These are phyloP conservation scores for Alentia gelatinosa DNA, from an alignment of 2,888 invertebrate genomes.

Conservation along the genomic window DNA sequence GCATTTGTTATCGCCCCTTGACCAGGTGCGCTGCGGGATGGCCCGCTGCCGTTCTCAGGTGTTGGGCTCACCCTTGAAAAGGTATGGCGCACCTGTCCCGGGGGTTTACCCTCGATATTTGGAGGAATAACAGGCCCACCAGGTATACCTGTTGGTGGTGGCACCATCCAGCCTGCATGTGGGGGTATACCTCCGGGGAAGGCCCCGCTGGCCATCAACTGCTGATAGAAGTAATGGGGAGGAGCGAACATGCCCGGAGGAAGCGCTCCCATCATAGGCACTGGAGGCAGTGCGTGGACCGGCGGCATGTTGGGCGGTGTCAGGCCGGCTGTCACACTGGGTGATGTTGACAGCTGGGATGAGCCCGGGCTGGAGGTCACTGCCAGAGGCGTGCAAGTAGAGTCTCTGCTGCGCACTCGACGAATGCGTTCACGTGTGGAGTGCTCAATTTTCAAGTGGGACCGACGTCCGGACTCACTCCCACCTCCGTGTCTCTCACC, in stretches of 20 bases:
- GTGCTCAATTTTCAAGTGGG: background rate
- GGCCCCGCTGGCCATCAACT: slow-evolving; percentile 35
- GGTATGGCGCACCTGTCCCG: background rate
- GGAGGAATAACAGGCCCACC: background rate
- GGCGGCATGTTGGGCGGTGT: slow-evolving; percentile 2
- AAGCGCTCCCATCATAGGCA: background rate
- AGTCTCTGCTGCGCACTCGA: slow-evolving; percentile 16
- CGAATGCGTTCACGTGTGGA: background rate
- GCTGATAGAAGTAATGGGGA: slow-evolving; percentile 43
- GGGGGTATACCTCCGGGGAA: background rate
- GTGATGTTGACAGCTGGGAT: slow-evolving; percentile 44
- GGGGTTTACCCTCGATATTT: background rate
- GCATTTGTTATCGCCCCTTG: background rate
- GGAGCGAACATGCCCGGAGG: slow-evolving; percentile 36
- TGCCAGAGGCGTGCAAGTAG: slow-evolving; percentile 47
- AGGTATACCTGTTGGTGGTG: background rate
- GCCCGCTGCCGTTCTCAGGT: background rate
- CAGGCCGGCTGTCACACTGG: background rate
- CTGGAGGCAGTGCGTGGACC: background rate
- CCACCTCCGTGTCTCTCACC: background rate
- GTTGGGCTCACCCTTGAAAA: background rate
- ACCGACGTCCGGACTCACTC: background rate
- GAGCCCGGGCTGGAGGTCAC: slow-evolving; percentile 48
- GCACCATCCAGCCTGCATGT: background rate
- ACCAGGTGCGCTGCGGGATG: background rate